These are phyloP conservation scores for Anoplius nigerrimus DNA, from an alignment of 2,888 invertebrate genomes.

Conservation along the genomic window DNA sequence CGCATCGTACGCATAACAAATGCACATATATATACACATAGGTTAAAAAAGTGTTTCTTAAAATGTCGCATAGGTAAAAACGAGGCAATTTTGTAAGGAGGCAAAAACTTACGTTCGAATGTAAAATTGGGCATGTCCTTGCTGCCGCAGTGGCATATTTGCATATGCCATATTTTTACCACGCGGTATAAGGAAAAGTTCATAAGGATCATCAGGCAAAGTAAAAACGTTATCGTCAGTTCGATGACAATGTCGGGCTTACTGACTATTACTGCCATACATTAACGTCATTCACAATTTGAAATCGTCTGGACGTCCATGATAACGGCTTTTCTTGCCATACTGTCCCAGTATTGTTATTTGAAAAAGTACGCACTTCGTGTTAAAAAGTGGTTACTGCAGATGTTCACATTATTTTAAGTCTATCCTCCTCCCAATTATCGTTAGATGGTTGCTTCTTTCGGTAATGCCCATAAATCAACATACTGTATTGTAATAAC, in stretches of 20 bases:
- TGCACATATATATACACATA: no score
- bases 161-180: background rate
- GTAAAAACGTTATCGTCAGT: slow-evolving; percentile 50
- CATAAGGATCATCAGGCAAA: slow-evolving; percentile 48
- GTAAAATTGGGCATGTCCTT: slow-evolving; percentile 10
- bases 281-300: slow-evolving; percentile 44
- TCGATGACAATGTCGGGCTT: slow-evolving; percentile 53
- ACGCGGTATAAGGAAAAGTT: slow-evolving; percentile 34
- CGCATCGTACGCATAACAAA: no score
- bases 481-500: slow-evolving; percentile 31
- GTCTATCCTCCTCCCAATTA: slow-evolving; percentile 7
- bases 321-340: slow-evolving; percentile 27
- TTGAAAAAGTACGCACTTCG: slow-evolving; percentile 18
- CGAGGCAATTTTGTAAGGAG: slow-evolving; percentile 12
- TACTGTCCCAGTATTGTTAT: slow-evolving; percentile 1
- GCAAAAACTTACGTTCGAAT: slow-evolving; percentile 5
- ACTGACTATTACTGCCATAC: slow-evolving; percentile 53
- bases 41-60: background rate
- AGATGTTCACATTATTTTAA: slow-evolving; percentile 8
- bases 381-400: slow-evolving; percentile 24
- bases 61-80: slow-evolving; percentile 47
- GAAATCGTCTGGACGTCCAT: slow-evolving; percentile 44
- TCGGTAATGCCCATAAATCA: slow-evolving; percentile 56
- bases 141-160: slow-evolving; percentile 11
- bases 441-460: slow-evolving; percentile 19